Evolutionary conservation across 2,888 invertebrate species (phyloP).

Genomic region (Rhagonycha lutea): DNA sequence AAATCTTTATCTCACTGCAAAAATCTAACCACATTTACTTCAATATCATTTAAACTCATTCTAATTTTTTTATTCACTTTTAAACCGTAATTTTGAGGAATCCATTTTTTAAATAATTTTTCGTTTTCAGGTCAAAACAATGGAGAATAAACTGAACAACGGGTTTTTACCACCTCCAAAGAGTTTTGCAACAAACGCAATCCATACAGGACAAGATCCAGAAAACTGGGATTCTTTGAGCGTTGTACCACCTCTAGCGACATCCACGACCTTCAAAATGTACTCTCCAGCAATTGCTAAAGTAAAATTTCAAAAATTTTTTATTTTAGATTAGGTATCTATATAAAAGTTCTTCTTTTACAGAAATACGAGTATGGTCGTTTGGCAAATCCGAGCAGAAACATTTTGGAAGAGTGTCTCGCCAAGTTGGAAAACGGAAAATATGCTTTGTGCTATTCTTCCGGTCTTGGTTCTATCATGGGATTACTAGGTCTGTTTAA

Average conservation of each 20-base stretch:
- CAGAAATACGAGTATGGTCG: constrained; percentile 86
- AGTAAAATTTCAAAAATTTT: neutral
- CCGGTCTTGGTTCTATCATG: constrained; percentile 83
- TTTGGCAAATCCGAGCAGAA: constrained; percentile 89
- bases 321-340: neutral
- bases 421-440: constrained; percentile 86
- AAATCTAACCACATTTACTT: too few relatives aligned
- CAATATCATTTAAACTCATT: too few relatives aligned
- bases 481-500: constrained; percentile 74
- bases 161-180: constrained; percentile 62
- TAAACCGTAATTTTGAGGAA: too few relatives aligned
- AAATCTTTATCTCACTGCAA: too few relatives aligned
- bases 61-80: too few relatives aligned
- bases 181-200: constrained; percentile 86
- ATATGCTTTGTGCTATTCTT: constrained; percentile 78
- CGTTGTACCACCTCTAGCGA: constrained; percentile 87
- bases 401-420: constrained; percentile 80
- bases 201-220: constrained; percentile 91
- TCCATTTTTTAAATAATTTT: neutral
- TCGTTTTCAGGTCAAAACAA: neutral
- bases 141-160: neutral
- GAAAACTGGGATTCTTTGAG: constrained; percentile 84
- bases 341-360: constrained; percentile 27
- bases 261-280: constrained; percentile 92
- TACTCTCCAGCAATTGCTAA: constrained; percentile 68